phyloP scores from a whole-genome alignment of 2,888 invertebrate genomes.

The Deroplatys truncata region DNA sequence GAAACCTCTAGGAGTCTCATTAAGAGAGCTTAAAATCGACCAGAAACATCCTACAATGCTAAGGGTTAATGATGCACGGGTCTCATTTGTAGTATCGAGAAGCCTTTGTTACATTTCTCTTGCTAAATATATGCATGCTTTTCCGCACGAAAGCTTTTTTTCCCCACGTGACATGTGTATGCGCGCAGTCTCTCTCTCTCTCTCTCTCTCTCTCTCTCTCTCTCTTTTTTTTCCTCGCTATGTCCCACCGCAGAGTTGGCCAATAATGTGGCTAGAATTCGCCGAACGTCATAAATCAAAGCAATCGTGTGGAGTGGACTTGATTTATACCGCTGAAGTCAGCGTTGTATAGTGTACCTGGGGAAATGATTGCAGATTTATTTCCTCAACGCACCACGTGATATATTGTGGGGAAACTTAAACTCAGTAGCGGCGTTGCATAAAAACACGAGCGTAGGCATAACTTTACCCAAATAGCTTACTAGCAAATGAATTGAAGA shows the following conservation, averaged over 20 bases:
- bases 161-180: background rate
- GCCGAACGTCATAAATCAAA: constrained; percentile 7
- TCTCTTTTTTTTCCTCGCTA: background rate
- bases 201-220: too few relatives aligned
- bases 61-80: background rate
- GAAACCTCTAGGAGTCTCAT: background rate
- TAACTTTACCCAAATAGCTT: background rate
- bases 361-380: constrained; percentile 17
- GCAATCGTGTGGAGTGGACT: constrained; percentile 3
- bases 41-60: background rate
- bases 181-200: too few relatives aligned
- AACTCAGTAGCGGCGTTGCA: background rate
- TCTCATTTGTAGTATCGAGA: background rate
- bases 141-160: background rate
- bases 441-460: background rate
- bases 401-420: background rate
- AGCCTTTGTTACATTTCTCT: background rate
- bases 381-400: constrained; percentile 7
- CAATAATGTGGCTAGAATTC: background rate
- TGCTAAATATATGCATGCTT: background rate
- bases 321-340: constrained; percentile 13
- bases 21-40: background rate
- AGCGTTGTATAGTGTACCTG: background rate
- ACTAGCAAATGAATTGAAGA: background rate
- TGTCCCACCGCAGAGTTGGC: background rate